Base-by-base conservation (phyloP, 2,888 invertebrate species). In the Entomobrya multifasciata region DNA sequence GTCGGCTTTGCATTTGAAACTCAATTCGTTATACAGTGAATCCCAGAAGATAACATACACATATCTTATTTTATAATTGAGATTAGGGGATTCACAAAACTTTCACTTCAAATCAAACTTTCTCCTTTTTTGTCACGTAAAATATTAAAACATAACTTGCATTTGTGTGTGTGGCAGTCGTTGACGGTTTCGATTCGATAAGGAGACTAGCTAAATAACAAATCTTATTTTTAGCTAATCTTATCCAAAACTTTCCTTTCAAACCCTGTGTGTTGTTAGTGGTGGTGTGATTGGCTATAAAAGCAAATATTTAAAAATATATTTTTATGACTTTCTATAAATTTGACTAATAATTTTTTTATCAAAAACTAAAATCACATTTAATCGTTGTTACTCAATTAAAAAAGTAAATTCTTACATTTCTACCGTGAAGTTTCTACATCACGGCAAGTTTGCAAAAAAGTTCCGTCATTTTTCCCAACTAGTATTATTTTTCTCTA, bases 381-480 rank as follows among this genome's bases (percentile, higher is more conserved):
- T 36, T 5, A 74, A 52, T 72, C 10, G 72, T n/a, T 74, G 52
- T 52, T 52, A 30, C 72, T 74, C 1, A 74, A 74, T 27, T 52
- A 17, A 27, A 74, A 74, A n/a, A 30, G 36, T 67, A 13, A n/a
- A 25, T 5, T 57, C 52, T 60, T 27, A 22, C 79, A 65, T 49
- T 49, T 65, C 52, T 52, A 80, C 67, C 52, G 74, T 74, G 52
- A 52, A 55, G n/a, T 25, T 10, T 80, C 67, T 30, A 65, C 47
- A 62, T 13, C 36, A 65, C 49, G 62, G 44, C 25, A n/a, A n/a
- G 65, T 25, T 49, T 65, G 44, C 30, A 8, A 52, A 70, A 41
- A 20, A 60, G 77, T 78, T 78, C 77, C 74, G 55, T 74, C 74
- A 74, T 72, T 49, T 55, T 74, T 30, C 17, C 47, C 74, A 57